Conservation (phyloP, 2,888 invertebrate genomes). For the Dicroscelio sp. region DNA sequence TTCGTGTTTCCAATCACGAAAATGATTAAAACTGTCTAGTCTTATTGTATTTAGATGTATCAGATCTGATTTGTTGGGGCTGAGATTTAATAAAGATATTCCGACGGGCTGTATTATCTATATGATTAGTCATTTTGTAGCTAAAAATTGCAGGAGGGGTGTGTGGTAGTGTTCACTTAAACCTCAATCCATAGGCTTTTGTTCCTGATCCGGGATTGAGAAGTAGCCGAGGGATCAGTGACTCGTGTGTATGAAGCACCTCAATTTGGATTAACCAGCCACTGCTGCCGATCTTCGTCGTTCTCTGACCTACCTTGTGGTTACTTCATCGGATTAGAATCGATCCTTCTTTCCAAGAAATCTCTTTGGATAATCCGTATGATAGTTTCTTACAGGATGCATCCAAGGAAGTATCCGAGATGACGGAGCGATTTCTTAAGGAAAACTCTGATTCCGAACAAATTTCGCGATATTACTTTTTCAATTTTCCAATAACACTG, state of each 20-base stretch:
- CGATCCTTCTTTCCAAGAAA: slow-evolving; percentile 77
- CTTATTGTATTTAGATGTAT: background rate
- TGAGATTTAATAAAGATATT: slow-evolving; percentile 47
- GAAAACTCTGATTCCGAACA: slow-evolving; percentile 58
- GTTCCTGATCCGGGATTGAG: slow-evolving; percentile 76
- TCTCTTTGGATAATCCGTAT: slow-evolving; percentile 72
- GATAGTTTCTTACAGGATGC: slow-evolving; percentile 58
- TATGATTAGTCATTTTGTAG: slow-evolving; percentile 58
- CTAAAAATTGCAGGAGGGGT: slow-evolving; percentile 51
- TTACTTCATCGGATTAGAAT: slow-evolving; percentile 90
- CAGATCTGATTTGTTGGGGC: slow-evolving; percentile 6
- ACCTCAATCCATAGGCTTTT: slow-evolving; percentile 71
- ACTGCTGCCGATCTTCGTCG: slow-evolving; percentile 87
- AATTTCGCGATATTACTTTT: slow-evolving; percentile 61
- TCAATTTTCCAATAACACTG: slow-evolving; percentile 55
- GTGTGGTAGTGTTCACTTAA: slow-evolving; percentile 48
- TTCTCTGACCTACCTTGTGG: slow-evolving; percentile 87
- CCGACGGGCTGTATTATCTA: slow-evolving; percentile 48
- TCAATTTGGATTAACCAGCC: slow-evolving; percentile 90
- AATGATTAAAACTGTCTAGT: background rate
- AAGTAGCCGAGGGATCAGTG: slow-evolving; percentile 78
- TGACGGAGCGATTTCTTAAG: slow-evolving; percentile 59
- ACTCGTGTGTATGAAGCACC: slow-evolving; percentile 88
- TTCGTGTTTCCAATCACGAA: background rate
- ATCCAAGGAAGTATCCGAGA: slow-evolving; percentile 45